Evolutionary conservation across 1,140 invertebrate genomes (phyloP).

Genomic region (Ectropis grisescens): DNA sequence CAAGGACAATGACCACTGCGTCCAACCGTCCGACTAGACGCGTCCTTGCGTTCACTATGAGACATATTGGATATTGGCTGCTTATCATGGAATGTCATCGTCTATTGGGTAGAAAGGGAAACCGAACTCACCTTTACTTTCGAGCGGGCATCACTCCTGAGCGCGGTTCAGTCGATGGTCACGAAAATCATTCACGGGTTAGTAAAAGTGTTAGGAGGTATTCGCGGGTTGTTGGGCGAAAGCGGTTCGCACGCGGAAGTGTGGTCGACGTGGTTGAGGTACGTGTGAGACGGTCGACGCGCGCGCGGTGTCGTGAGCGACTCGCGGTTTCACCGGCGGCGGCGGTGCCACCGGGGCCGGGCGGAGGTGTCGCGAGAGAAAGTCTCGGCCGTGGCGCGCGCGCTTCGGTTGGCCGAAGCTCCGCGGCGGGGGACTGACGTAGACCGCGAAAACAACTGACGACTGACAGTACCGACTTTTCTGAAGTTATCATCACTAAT

Average conservation of each 20-base stretch:
- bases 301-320: conserved; percentile 44
- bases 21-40: neutral
- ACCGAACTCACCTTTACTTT: conserved; percentile 44
- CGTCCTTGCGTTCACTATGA: conserved; percentile 62
- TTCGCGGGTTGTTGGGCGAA: conserved; percentile 48
- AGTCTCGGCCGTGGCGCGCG: conserved; percentile 58
- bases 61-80: conserved; percentile 30
- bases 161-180: conserved; percentile 11
- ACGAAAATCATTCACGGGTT: conserved; percentile 16
- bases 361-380: conserved; percentile 62
- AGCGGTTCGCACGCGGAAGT: conserved; percentile 47
- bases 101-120: conserved; percentile 39
- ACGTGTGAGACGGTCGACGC: conserved; percentile 36
- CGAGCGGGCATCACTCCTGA: conserved; percentile 28
- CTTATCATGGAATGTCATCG: conserved; percentile 58
- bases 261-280: conserved; percentile 6
- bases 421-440: conserved; percentile 52
- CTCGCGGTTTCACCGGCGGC: conserved; percentile 39
- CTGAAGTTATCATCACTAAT: conserved; percentile 32
- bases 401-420: conserved; percentile 32
- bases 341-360: too few relatives aligned
- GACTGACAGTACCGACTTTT: too few relatives aligned
- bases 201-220: conserved; percentile 26
- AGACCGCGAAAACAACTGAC: conserved; percentile 32
- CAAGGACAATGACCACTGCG: conserved; percentile 1